A percentile compares a stretch with the other conserved stretches of the same genome.
These are phyloP conservation scores for Lottia scabra DNA, from an alignment of 2,888 invertebrate genomes.

Conservation along the genomic window DNA sequence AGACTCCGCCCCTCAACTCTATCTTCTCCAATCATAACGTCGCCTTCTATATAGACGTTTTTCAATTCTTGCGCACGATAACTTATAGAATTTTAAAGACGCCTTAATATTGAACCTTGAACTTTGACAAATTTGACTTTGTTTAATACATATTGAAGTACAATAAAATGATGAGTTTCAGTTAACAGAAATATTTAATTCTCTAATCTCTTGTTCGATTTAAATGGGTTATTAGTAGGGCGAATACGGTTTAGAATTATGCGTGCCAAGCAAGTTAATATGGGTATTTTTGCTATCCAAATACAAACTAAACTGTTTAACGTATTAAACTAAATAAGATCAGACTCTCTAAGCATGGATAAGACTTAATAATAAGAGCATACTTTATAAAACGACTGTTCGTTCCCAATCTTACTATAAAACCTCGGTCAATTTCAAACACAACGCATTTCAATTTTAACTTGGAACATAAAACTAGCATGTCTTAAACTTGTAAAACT, in stretches of 20 bases:
- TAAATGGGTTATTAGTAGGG: not conserved
- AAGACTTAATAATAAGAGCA: constrained; percentile 20
- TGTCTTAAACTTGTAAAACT: too few species aligned
- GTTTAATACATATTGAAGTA: constrained; percentile 2
- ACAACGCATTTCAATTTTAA: constrained; percentile 3
- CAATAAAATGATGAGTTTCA: not conserved
- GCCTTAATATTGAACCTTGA: not conserved
- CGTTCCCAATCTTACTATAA: not conserved
- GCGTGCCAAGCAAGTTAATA: not conserved
- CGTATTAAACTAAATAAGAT: constrained; percentile 24
- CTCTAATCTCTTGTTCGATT: not conserved
- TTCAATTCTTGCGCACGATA: not conserved
- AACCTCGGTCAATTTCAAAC: not conserved
- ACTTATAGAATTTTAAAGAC: not conserved
- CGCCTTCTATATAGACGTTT: not conserved
- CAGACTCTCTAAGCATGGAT: constrained; percentile 17
- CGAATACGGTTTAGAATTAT: not conserved
- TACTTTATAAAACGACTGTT: constrained; percentile 10
- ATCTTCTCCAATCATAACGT: constrained; percentile 7
- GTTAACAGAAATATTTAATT: not conserved
- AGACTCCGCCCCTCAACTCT: constrained; percentile 6
- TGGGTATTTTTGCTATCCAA: constrained; percentile 1
- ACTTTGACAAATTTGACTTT: not conserved
- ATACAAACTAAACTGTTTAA: constrained; percentile 2
- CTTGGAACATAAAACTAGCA: not conserved